Evolutionary conservation across 2,888 invertebrate species (phyloP), one percentile per base, ranked within the genome.

Genomic region (Palloptera scutellata): DNA sequence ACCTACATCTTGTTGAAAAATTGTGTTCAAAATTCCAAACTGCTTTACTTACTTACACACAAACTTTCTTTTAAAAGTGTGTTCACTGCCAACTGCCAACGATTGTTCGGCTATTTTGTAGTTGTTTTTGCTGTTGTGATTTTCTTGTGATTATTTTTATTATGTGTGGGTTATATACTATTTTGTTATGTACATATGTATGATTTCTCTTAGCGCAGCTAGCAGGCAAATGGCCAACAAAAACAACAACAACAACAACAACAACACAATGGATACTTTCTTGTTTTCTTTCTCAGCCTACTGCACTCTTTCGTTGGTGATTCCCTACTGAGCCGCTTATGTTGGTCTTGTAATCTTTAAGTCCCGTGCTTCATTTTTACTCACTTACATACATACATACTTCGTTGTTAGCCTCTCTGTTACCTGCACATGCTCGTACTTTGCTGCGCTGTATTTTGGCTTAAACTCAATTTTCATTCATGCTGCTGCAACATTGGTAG

Each of bases 281-380:
- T 30, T 30, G 30, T 30, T 30, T 30, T 30, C 30, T 30, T 30
- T 30, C 2, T 30, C 30, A 11, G 51, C 41, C 30, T 19, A 54
- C 54, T 54, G 54, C 62, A 53, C 15, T 45, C 60, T 48, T 19
- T 9, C 43, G 42, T 17, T 43, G 58, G 42, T 19, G 13, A 17
- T 43, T 43, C 43, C 17, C n/a, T 43, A 58, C 58, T 60, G 45
- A 60, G 15, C 20, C 15, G 59, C 59, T n/a, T 15, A 59, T 12
- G 13, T 30, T 30, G 30, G 30, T 30, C 6, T 30, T 30, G 30
- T 30, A 30, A 30, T 30, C 30, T 30, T 30, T 6, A 30, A 30
- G 30, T 30, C 30, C 30, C 30, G 30, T 30, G 30, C 6, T 30
- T 30, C 30, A 30, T 30, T 30, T 30, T 30, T 30, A 30, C 30